A percentile compares a stretch with the other conserved stretches of the same genome.
These are phyloP conservation scores for Gadopsis marmoratus DNA, from an alignment of 2,797 vertebrate species.

Conservation along the genomic window DNA sequence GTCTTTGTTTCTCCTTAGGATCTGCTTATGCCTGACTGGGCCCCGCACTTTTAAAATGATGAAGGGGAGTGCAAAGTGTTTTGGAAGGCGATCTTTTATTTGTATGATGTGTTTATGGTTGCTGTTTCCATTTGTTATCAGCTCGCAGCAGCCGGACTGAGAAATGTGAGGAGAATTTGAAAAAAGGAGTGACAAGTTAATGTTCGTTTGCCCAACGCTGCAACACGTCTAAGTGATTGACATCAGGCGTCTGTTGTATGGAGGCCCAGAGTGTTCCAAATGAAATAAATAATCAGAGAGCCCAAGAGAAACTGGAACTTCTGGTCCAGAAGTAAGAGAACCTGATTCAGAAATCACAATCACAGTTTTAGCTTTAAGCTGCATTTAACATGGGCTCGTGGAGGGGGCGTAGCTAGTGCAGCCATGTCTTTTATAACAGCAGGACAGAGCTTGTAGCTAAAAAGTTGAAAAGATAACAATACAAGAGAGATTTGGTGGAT, in stretches of 20 bases:
- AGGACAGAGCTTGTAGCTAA: neutral
- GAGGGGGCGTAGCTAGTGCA: neutral
- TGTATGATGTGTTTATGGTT: conserved; percentile 61
- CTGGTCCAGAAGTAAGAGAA: neutral
- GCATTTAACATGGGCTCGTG: neutral
- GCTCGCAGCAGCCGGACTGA: conserved; percentile 46
- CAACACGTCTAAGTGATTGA: conserved; percentile 30
- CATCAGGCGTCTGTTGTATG: conserved; percentile 6
- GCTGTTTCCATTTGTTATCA: conserved; percentile 67
- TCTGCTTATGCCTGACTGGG: conserved; percentile 52
- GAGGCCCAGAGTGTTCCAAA: neutral
- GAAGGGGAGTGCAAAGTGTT: conserved; percentile 40
- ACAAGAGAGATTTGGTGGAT: neutral
- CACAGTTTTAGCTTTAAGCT: neutral
- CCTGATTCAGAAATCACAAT: neutral
- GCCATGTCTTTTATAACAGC: neutral
- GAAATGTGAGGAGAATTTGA: conserved; percentile 32
- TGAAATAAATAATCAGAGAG: conserved; percentile 12
- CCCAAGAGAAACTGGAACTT: neutral
- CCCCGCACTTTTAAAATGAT: conserved; percentile 63
- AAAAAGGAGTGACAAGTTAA: conserved; percentile 37
- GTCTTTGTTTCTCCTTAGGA: conserved; percentile 62
- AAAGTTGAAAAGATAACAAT: neutral
- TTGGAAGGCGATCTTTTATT: conserved; percentile 59
- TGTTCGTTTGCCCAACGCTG: conserved; percentile 5